Evolutionary conservation across 1,140 invertebrate species (phyloP).

Genomic region (Pogonomyrmex californicus): DNA sequence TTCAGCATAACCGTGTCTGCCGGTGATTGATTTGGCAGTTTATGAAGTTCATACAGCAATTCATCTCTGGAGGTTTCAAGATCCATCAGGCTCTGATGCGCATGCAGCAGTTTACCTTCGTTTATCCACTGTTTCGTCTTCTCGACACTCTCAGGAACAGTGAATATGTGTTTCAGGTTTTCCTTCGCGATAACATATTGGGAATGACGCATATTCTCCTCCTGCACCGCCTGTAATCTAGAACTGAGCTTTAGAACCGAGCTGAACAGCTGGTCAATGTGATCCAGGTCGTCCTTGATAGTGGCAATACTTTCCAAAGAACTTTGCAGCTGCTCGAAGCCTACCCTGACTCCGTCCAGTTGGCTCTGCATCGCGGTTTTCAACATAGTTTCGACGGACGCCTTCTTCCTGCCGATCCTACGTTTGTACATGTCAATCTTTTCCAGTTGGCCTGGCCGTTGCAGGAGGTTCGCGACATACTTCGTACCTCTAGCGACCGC

Average conservation of each 20-base stretch:
- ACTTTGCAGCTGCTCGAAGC: conserved; percentile 95
- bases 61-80: conserved; percentile 98
- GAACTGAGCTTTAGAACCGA: conserved; percentile 91
- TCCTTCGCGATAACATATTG: conserved; percentile 99
- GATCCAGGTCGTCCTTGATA: conserved; percentile 89
- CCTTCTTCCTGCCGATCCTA: conserved; percentile 93
- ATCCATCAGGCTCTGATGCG: conserved; percentile 98
- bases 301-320: conserved; percentile 93
- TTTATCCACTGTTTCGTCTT: conserved; percentile 97
- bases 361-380: conserved; percentile 99
- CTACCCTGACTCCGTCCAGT: conserved; percentile 97
- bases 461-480: conserved; percentile 97
- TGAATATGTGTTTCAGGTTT: conserved; percentile 99
- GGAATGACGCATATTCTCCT: conserved; percentile 97
- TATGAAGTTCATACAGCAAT: conserved; percentile 97
- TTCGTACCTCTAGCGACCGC: conserved; percentile 94
- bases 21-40: conserved; percentile 95
- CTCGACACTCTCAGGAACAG: conserved; percentile 98
- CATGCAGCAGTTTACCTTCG: conserved; percentile 97
- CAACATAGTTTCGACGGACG: conserved; percentile 98
- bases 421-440: conserved; percentile 97
- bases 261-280: conserved; percentile 88
- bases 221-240: conserved; percentile 94
- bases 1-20: conserved; percentile 97
- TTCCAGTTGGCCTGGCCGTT: conserved; percentile 97